Base-by-base conservation (phyloP, 1,140 invertebrate species). In the Ptiloglossa arizonensis region DNA sequence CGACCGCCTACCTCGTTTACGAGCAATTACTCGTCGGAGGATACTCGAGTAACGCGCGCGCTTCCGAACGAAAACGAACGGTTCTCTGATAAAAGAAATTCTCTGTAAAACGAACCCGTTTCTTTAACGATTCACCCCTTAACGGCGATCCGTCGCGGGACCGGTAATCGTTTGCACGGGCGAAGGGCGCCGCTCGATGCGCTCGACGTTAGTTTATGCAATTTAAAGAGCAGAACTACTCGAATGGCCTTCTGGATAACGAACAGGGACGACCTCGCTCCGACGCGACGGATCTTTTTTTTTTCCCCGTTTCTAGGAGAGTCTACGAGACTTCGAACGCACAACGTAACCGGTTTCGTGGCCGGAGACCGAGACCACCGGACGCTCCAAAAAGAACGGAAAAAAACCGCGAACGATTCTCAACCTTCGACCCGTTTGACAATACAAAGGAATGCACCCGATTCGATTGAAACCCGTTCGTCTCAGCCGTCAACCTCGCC, bases 311-410 rank as follows among this genome's bases (percentile, higher is more conserved):
- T 41, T 60, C 68, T 62, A 70, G 68, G 59, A 71, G 56, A 63
- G 35, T 24, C 32, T 54, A 38, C 54, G 66, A 60, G 29, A 60
- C 32, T 62, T 15, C 5, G 38, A 44, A 15, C 35, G 54, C 35
- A 38, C 19, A 22, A 56, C 50, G 35, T 70, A 77, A 77, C 75
- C 67, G 68, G 75, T 70, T 77, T 71, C 46, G 29, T n/a, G 27
- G 44, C n/a, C 35, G 57, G n/a, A 44, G 44, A 62, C 67, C 29
- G 15, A 62, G 29, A 60, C 32, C 29, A 41, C 29, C 64, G 63
- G 41, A 27, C 38, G 32, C 27, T 66, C 44, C 11, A n/a, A 19
- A 56, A 22, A 56, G 13, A 29, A 57, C 17, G 15, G 54, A 57
- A n/a, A 35, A 64, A 32, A 27, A 68, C 44, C 4, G 4, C 15